phyloP scores from a whole-genome alignment of 1,140 invertebrate species.

The Orius laevigatus region DNA sequence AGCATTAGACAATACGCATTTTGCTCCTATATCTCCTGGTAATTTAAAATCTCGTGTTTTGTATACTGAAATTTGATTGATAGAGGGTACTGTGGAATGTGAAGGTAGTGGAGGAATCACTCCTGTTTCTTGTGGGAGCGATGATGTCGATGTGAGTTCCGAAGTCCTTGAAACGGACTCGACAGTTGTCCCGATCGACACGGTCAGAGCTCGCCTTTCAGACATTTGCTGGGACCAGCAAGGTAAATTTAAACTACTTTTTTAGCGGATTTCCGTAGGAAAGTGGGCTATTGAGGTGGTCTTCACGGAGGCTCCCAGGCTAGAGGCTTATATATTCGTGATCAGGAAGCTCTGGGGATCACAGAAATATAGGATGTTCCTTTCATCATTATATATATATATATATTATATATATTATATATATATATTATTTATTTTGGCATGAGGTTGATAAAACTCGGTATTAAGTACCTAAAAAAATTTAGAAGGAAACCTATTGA shows the following conservation, averaged over 20 bases:
- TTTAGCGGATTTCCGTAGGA: no score
- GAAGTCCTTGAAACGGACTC: constrained; percentile 33
- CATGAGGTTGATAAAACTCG: no score
- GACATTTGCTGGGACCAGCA: constrained; percentile 13
- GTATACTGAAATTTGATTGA: background rate
- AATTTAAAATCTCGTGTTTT: background rate
- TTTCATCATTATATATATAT: no score
- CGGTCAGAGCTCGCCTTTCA: constrained; percentile 25
- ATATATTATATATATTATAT: no score
- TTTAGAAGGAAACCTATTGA: no score
- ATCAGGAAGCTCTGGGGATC: no score
- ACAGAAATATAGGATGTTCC: no score
- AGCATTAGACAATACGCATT: constrained; percentile 8
- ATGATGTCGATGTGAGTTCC: constrained; percentile 37
- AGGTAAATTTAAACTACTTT: background rate
- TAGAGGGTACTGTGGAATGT: constrained; percentile 15
- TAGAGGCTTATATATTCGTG: no score
- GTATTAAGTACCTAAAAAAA: no score
- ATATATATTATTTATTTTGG: no score
- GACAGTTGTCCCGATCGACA: constrained; percentile 34
- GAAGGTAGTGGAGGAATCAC: constrained; percentile 39
- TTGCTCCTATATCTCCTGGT: constrained; percentile 1
- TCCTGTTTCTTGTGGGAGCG: constrained; percentile 37
- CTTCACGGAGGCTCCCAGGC: no score
- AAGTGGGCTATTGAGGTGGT: no score